Evolutionary conservation across 2,888 invertebrate genomes (phyloP).

Genomic region (Netelia melanura): DNA sequence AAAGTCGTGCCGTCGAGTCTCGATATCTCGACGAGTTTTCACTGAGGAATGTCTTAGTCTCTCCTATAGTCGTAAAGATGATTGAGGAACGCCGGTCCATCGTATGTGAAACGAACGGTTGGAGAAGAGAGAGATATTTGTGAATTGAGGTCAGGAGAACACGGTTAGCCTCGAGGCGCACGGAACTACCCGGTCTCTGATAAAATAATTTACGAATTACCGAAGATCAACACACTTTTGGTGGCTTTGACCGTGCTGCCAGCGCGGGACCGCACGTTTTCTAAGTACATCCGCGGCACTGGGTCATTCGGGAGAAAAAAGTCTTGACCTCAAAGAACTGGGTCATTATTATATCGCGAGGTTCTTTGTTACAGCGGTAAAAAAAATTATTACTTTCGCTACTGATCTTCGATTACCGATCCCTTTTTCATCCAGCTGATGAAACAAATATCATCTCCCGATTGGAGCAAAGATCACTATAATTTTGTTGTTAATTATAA

Average conservation of each 20-base stretch:
- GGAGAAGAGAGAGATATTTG: constrained; percentile 65
- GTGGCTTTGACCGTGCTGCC: constrained; percentile 44
- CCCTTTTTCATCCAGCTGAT: no score
- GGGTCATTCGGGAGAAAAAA: constrained; percentile 11
- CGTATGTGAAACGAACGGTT: constrained; percentile 29
- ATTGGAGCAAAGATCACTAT: no score
- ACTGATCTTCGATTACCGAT: no score
- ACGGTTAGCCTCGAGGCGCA: constrained; percentile 67
- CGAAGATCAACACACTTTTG: constrained; percentile 69
- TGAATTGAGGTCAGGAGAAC: constrained; percentile 73
- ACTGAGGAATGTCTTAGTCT: constrained; percentile 10
- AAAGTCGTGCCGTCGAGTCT: constrained; percentile 14
- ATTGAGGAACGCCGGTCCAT: constrained; percentile 53
- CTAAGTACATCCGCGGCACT: constrained; percentile 15
- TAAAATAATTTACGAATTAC: constrained; percentile 73
- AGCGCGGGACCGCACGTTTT: constrained; percentile 19
- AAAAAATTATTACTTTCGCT: neutral
- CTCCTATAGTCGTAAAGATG: constrained; percentile 31
- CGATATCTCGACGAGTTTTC: constrained; percentile 41
- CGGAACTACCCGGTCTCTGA: constrained; percentile 63
- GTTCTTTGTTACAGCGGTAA: neutral
- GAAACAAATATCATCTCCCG: no score
- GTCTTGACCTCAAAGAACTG: neutral
- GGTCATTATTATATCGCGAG: neutral
- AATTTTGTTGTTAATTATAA: no score